Percentiles rank a stretch among this genome's conserved stretches.
Evolutionary conservation across 2,113 vertebrate genomes (phyloP).

Genomic region (Ammodytes marinus): DNA sequence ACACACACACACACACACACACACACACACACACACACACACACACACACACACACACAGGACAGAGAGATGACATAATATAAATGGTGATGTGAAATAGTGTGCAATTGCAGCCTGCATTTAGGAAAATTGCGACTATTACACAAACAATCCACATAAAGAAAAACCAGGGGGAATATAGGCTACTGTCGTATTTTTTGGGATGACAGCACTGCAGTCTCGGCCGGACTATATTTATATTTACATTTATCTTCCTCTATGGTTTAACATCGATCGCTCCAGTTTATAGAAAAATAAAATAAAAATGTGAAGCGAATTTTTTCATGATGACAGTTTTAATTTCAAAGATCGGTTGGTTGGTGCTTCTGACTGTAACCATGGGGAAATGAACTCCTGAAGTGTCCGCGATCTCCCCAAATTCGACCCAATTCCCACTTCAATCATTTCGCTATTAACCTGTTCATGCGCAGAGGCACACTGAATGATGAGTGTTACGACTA

Average conservation of each 20-base stretch:
- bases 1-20: neutral
- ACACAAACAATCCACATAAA: constrained; percentile 13
- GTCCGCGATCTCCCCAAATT: neutral
- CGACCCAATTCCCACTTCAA: neutral
- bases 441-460: neutral
- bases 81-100: neutral
- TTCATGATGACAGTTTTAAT: neutral
- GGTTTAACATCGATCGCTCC: neutral
- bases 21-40: neutral
- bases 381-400: neutral
- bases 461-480: neutral
- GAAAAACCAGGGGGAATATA: neutral
- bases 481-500: constrained; percentile 5
- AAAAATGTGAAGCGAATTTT: neutral
- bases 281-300: neutral
- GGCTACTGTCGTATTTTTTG: neutral
- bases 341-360: neutral
- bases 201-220: neutral
- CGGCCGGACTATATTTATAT: neutral
- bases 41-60: neutral
- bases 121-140: neutral
- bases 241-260: neutral
- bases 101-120: neutral
- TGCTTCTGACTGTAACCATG: neutral
- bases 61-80: neutral